Evolutionary conservation across 2,113 vertebrate species (phyloP), one percentile per base, ranked within the genome.

Genomic region (Rana temporaria): DNA sequence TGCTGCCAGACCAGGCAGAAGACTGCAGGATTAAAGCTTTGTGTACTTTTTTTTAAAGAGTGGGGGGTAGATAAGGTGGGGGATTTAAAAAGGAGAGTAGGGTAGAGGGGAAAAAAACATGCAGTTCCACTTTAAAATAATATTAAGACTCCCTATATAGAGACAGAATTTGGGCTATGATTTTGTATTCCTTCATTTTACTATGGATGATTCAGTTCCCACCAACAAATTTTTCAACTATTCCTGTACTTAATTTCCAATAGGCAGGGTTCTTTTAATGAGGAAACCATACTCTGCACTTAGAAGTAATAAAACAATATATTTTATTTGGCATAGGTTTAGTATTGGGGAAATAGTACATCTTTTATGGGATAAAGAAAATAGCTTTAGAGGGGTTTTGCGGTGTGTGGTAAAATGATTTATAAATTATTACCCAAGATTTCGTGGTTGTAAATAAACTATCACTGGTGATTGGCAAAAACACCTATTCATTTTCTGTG

Each of bases 401-500:
- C 64, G 68, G 59, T 81, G 30, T 81, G 69, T 67, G 71, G 62
- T 63, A 26, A 76, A 67, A 60, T 83, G 72, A 83, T 76, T 76
- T 68, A 68, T 76, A 75, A 56, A 83, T 68, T 57, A 76, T 83
- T 68, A 34, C 55, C n/a, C 53, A 52, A 32, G 20, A 24, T 75
- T 76, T 75, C 68, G 71, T 57, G 63, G 64, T 30, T 83, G 64
- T 83, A 75, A 83, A 83, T 83, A 76, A 67, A 83, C 75, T 76
- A 68, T 83, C 42, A 42, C 63, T 76, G 56, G 32, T 75, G 32
- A 83, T 75, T 59, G 63, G 63, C 62, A 76, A 83, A 82, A 83
- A 68, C 30, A 56, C 32, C 48, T 74, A 57, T 75, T 82, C 75
- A 57, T 84, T 59, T 66, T 79, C 32, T 63, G 22, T 34, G 52